Conservation (phyloP, 2,113 vertebrate species). For the Trinectes maculatus region DNA sequence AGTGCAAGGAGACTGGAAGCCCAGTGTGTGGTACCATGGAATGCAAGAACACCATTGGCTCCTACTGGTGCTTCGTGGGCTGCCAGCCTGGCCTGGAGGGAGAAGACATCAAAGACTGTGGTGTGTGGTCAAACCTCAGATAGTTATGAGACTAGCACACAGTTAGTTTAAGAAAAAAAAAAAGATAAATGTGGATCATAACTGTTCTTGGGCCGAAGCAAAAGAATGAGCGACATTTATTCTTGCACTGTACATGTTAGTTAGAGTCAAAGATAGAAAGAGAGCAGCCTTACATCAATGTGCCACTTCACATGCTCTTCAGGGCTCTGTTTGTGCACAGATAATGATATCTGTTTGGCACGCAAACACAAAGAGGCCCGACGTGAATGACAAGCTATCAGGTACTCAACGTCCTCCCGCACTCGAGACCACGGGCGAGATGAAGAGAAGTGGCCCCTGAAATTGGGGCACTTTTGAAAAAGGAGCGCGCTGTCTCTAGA, state of each 20-base stretch:
- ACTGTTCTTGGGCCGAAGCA: slow-evolving; percentile 1
- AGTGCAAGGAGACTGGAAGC: slow-evolving; percentile 81
- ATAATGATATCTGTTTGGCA: slow-evolving; percentile 41
- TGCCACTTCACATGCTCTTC: slow-evolving; percentile 1
- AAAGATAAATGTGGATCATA: slow-evolving; percentile 5
- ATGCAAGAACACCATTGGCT: slow-evolving; percentile 84
- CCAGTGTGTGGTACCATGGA: slow-evolving; percentile 77
- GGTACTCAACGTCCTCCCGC: slow-evolving; percentile 27
- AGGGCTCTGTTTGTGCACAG: neutral
- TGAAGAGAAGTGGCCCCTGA: slow-evolving; percentile 48
- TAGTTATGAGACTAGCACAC: slow-evolving; percentile 18
- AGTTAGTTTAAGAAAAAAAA: slow-evolving; percentile 24
- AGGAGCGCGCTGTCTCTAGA: slow-evolving; percentile 52
- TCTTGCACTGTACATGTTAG: slow-evolving; percentile 7
- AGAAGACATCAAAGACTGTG: slow-evolving; percentile 67
- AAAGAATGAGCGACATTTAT: neutral
- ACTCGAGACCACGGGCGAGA: slow-evolving; percentile 17
- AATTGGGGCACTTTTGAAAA: slow-evolving; percentile 56
- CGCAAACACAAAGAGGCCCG: slow-evolving; percentile 35
- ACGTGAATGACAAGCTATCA: slow-evolving; percentile 50
- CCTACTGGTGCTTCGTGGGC: slow-evolving; percentile 78
- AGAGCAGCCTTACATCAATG: slow-evolving; percentile 1
- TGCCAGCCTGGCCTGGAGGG: slow-evolving; percentile 73
- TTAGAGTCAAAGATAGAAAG: neutral
- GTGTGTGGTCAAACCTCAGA: slow-evolving; percentile 63